Conservation (phyloP, 1,140 invertebrate species). For the Euwallacea fornicatus region DNA sequence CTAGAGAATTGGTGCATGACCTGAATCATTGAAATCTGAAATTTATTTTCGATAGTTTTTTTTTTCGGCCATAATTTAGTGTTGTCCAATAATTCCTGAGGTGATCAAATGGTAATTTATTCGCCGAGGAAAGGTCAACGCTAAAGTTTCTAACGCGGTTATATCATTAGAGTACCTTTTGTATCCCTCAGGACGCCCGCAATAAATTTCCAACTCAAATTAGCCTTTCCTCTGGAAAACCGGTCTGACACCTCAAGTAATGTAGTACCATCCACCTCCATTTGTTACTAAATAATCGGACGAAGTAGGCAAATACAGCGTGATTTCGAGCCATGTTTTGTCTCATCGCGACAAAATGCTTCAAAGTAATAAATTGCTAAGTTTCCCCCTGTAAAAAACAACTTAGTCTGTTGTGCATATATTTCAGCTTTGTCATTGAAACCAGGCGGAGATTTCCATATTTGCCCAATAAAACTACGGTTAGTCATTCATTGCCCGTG, state of each 20-base stretch:
- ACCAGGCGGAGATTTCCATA: background rate
- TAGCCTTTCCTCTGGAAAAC: slow-evolving; percentile 10
- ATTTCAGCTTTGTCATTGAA: slow-evolving; percentile 4
- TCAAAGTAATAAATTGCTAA: slow-evolving; percentile 7
- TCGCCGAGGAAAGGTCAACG: background rate
- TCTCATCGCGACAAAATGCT: slow-evolving; percentile 3
- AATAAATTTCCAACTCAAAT: slow-evolving; percentile 27
- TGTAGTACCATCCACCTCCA: slow-evolving; percentile 14
- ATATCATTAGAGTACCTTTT: slow-evolving; percentile 3
- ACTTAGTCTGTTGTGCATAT: background rate
- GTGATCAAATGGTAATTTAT: no score
- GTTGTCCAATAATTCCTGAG: no score
- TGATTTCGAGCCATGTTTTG: slow-evolving; percentile 3
- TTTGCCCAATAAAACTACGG: background rate
- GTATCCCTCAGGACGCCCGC: slow-evolving; percentile 9
- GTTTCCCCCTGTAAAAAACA: background rate
- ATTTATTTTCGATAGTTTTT: no score
- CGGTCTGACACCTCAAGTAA: slow-evolving; percentile 25
- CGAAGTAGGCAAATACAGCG: slow-evolving; percentile 15
- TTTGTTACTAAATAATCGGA: slow-evolving; percentile 23
- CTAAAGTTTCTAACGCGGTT: slow-evolving; percentile 5
- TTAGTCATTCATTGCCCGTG: background rate
- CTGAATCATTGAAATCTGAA: no score
- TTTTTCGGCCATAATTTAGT: no score
- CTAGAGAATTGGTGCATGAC: no score